These are phyloP conservation scores for Poeciliopsis infans DNA, from an alignment of 2,797 vertebrate genomes.

Conservation along the genomic window DNA sequence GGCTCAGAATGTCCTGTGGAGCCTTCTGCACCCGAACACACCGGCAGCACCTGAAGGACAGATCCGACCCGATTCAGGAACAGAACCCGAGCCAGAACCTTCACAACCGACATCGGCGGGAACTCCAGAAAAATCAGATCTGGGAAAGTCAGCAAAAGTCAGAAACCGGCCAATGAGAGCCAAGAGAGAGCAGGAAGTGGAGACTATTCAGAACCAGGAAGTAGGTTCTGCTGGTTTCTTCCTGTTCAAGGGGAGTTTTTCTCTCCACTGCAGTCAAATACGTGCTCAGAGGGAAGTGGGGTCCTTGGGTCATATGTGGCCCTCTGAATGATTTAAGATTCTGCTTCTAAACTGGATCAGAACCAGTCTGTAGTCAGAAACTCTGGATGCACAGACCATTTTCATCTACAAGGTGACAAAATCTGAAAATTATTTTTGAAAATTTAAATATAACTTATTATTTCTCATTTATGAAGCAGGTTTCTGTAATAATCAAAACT, in stretches of 20 bases:
- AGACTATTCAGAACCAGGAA: neutral
- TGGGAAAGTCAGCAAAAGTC: neutral
- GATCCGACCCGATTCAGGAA: neutral
- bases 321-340: no score
- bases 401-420: no score
- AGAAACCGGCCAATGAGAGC: neutral
- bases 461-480: no score
- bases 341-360: no score
- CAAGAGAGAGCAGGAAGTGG: neutral
- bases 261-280: neutral
- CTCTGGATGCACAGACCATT: no score
- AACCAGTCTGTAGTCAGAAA: no score
- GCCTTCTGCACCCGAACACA: slow-evolving; percentile 81
- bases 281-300: neutral
- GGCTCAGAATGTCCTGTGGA: slow-evolving; percentile 81
- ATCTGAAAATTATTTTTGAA: no score
- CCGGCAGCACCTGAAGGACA: slow-evolving; percentile 85
- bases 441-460: no score
- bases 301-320: no score
- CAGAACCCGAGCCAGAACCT: neutral
- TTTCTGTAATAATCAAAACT: no score
- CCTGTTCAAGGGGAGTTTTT: neutral
- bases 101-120: neutral
- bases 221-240: neutral
- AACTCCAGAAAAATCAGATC: neutral